These are phyloP conservation scores for Drosophila borborema DNA, from an alignment of 2,888 invertebrate species.

Conservation along the genomic window DNA sequence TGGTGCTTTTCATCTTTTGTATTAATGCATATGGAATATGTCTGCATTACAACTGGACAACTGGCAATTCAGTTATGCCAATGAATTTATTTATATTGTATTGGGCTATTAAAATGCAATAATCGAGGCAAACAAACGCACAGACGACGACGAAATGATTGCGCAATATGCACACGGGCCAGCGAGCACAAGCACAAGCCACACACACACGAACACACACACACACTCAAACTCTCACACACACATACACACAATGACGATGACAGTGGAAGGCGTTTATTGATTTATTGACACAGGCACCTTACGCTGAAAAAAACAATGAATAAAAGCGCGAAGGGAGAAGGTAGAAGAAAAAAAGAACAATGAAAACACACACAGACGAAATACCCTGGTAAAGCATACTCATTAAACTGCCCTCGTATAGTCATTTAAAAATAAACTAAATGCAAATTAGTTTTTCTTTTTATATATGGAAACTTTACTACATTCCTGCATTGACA, in stretches of 20 bases:
- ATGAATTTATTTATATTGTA: constrained; percentile 61
- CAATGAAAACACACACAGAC: background rate
- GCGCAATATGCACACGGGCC: constrained; percentile 76
- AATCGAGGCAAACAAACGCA: constrained; percentile 66
- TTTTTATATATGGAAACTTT: too few relatives aligned
- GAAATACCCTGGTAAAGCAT: constrained; percentile 19
- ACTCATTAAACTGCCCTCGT: background rate
- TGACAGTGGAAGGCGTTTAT: constrained; percentile 65
- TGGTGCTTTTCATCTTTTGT: background rate
- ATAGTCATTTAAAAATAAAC: background rate
- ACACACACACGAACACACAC: constrained; percentile 5
- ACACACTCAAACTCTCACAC: too few relatives aligned
- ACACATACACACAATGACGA: constrained; percentile 39
- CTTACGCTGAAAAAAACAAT: constrained; percentile 31
- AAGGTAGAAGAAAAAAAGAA: background rate
- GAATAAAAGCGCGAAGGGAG: constrained; percentile 4
- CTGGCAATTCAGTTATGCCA: constrained; percentile 23
- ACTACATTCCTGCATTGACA: too few relatives aligned
- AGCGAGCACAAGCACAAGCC: constrained; percentile 54
- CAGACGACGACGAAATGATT: constrained; percentile 58
- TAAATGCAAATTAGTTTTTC: too few relatives aligned
- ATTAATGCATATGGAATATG: constrained; percentile 47
- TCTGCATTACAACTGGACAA: constrained; percentile 39
- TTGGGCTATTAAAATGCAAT: constrained; percentile 71
- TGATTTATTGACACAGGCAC: constrained; percentile 68